phyloP scores from a whole-genome alignment of 2,797 vertebrate species.

The Eulemur coronatus region DNA sequence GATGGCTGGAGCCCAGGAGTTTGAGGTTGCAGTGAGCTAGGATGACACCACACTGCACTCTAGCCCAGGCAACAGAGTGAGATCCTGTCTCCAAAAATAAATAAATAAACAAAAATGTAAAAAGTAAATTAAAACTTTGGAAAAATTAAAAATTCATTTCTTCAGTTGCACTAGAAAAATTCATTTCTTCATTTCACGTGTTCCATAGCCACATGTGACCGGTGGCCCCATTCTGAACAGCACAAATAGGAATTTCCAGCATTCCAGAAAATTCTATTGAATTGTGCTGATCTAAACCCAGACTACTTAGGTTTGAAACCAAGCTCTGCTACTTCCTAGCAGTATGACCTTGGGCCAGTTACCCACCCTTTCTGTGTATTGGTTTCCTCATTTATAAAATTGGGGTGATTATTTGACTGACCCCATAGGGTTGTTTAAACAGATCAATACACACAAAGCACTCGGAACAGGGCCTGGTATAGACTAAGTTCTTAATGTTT shows the following conservation, averaged over 20 bases:
- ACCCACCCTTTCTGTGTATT: neutral
- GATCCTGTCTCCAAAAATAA: neutral
- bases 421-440: neutral
- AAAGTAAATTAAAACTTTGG: neutral
- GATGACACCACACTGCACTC: neutral
- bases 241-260: neutral
- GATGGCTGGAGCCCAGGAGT: neutral
- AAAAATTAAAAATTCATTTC: neutral
- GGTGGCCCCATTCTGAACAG: neutral
- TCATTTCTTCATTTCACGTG: neutral
- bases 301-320: neutral
- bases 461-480: neutral
- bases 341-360: neutral
- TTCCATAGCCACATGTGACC: neutral
- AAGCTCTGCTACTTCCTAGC: neutral
- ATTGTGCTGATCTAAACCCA: neutral
- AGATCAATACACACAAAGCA: neutral
- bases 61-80: neutral
- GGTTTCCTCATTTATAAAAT: slow-evolving; percentile 21
- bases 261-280: neutral
- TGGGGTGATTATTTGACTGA: neutral
- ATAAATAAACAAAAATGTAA: neutral
- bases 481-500: neutral
- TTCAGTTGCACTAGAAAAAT: neutral
- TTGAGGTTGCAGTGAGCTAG: neutral